Percentiles rank a stretch among this genome's conserved stretches.
phyloP scores from a whole-genome alignment of 2,888 invertebrate genomes.

The Hemicrepidius hirtus region DNA sequence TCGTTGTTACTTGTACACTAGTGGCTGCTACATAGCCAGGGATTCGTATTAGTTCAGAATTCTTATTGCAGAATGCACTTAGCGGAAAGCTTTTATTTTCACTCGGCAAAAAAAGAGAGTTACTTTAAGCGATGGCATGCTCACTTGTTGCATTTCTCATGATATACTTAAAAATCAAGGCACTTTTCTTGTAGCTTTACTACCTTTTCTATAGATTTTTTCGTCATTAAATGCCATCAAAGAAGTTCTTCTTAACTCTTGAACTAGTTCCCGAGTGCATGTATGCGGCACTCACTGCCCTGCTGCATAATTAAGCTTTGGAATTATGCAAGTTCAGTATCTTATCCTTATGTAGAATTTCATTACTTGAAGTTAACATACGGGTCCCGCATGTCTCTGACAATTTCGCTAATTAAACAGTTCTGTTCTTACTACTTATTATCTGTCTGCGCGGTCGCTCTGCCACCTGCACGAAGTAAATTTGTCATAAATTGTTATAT shows the following conservation, averaged over 20 bases:
- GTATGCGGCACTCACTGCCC: not conserved
- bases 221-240: not conserved
- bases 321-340: conserved; percentile 44
- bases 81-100: conserved; percentile 58
- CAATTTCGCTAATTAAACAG: conserved; percentile 47
- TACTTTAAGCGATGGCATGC: conserved; percentile 51
- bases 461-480: conserved; percentile 43
- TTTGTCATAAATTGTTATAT: conserved; percentile 44
- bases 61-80: conserved; percentile 63
- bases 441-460: conserved; percentile 39
- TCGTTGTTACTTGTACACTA: conserved; percentile 57
- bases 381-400: conserved; percentile 47
- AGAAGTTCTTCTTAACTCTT: not conserved
- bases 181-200: conserved; percentile 37
- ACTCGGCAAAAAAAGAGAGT: conserved; percentile 45
- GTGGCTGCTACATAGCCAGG: conserved; percentile 50
- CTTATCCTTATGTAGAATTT: conserved; percentile 45
- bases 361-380: conserved; percentile 47
- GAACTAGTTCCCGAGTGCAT: too few relatives aligned
- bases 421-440: conserved; percentile 45
- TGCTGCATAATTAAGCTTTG: conserved; percentile 36
- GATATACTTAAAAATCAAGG: conserved; percentile 50
- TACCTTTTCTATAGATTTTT: not conserved
- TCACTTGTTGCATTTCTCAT: conserved; percentile 58
- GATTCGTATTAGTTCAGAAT: conserved; percentile 60